Evolutionary conservation across 1,140 invertebrate species (phyloP).

Genomic region (Yoshiicerus persimilis): DNA sequence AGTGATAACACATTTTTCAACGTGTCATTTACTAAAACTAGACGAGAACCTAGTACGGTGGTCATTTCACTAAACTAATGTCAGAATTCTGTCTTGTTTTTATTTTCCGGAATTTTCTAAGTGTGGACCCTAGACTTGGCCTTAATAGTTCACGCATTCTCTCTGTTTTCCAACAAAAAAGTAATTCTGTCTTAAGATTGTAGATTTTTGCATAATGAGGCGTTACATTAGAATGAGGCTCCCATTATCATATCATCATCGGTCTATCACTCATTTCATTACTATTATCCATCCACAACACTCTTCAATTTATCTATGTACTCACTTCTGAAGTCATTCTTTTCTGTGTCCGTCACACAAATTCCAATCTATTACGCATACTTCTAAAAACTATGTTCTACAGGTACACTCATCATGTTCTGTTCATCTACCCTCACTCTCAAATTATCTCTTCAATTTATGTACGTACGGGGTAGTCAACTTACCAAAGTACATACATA

Average conservation of each 20-base stretch:
- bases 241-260: constrained; percentile 26
- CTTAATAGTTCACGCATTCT: background rate
- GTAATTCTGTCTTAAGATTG: constrained; percentile 21
- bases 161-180: background rate
- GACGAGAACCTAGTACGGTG: background rate
- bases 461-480: background rate
- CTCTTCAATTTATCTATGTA: background rate
- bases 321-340: background rate
- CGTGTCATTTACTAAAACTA: constrained; percentile 28
- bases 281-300: background rate
- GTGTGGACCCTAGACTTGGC: background rate
- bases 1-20: constrained; percentile 44
- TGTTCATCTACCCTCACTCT: background rate
- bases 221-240: constrained; percentile 10
- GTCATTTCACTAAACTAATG: background rate
- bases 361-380: background rate
- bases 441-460: background rate
- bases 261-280: constrained; percentile 23
- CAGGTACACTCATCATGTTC: background rate
- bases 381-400: background rate
- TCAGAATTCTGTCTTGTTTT: background rate
- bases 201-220: constrained; percentile 36
- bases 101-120: background rate
- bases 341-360: background rate
- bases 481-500: background rate